Evolutionary conservation across 2,888 invertebrate genomes (phyloP), one percentile per base, ranked within the genome.

Genomic region (Athalia circularis): DNA sequence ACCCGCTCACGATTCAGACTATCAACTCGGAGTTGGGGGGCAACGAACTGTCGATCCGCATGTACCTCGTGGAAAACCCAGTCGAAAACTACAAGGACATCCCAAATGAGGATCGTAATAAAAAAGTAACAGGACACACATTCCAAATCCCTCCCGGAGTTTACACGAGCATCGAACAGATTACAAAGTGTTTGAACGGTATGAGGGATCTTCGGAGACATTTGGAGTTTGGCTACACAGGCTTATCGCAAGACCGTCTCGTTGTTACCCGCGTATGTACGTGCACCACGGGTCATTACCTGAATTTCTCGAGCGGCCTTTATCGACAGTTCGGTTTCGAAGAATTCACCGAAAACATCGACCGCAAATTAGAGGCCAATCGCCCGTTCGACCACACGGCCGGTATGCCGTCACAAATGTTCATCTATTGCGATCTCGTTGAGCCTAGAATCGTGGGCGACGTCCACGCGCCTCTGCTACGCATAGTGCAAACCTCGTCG

Each of bases 351-450:
- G 2, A n/a, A 7, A 50, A 65, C 50, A 47, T 47, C 3, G 6
- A 7, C 47, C 29, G 3, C 1, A 47, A 50, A 65, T 5, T 65
- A 43, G 50, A 65, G 3, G 9, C 68, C 11, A 5, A 43, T n/a
- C 61, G 77, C 67, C 61, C 75, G 11, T 72, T 54, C 7, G 61
- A 76, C 65, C 8, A 78, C n/a, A 54, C 62, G 48, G 48, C 72
- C 72, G 43, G n/a, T 62, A 43, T 81, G 62, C 77, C 81, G 52
- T 13, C 65, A 68, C 80, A 79, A 62, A 52, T 85, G 57, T 82
- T 77, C 77, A 68, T 86, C 59, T 83, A 84, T 80, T 79, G 81
- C 9, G 83, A 87, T 76, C 78, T 87, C 8, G 81, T 83, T 1
- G 82, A 83, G 75, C 83, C 83, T 3, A 82, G 83, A 52, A 77